phyloP scores from a whole-genome alignment of 2,888 invertebrate genomes.

The Drosophila acutilabella region DNA sequence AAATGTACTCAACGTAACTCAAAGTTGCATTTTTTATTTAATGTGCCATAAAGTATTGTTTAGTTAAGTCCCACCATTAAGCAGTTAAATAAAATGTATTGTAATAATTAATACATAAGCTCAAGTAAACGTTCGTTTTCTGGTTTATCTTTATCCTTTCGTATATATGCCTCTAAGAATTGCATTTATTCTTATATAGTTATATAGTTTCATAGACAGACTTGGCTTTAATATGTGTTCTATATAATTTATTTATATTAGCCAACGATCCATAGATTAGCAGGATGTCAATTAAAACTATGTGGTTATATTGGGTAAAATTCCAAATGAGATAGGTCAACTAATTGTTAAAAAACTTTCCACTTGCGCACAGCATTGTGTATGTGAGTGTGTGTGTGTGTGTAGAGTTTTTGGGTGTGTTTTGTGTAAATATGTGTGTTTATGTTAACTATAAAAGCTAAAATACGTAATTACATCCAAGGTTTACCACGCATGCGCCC shows the following conservation, averaged over 20 bases:
- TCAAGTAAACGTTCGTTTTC: constrained; percentile 17
- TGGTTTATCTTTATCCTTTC: constrained; percentile 19
- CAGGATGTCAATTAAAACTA: constrained; percentile 45
- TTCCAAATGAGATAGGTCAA: constrained; percentile 64
- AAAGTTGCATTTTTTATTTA: constrained; percentile 54
- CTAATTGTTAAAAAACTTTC: constrained; percentile 59
- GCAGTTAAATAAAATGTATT: constrained; percentile 10
- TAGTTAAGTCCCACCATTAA: constrained; percentile 4
- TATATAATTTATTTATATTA: constrained; percentile 27
- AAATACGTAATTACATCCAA: constrained; percentile 80
- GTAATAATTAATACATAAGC: constrained; percentile 26
- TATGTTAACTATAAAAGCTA: constrained; percentile 39
- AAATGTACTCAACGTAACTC: constrained; percentile 42
- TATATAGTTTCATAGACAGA: constrained; percentile 25
- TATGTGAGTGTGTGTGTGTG: constrained; percentile 16
- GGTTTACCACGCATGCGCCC: constrained; percentile 83
- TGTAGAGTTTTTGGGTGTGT: background rate
- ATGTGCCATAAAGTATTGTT: constrained; percentile 9
- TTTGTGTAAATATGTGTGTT: constrained; percentile 11
- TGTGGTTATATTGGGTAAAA: constrained; percentile 33
- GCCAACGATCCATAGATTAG: constrained; percentile 50
- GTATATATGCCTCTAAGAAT: constrained; percentile 29
- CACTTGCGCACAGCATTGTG: constrained; percentile 25
- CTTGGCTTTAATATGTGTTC: background rate
- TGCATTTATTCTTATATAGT: constrained; percentile 24